phyloP scores from a whole-genome alignment of 2,797 vertebrate genomes.

The Falco concolor region DNA sequence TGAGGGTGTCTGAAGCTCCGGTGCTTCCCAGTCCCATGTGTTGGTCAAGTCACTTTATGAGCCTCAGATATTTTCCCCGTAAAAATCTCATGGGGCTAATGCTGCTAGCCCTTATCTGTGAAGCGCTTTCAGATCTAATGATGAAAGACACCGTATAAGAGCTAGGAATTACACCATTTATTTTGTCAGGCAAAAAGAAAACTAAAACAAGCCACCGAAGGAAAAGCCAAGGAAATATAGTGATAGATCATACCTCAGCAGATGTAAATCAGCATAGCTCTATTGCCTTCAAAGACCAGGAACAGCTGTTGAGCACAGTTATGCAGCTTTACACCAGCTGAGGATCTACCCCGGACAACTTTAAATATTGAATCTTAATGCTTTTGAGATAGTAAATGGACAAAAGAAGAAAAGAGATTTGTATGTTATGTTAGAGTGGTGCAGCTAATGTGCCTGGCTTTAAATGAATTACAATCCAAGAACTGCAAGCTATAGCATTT shows the following conservation, averaged over 20 bases:
- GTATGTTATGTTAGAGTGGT: conserved; percentile 39
- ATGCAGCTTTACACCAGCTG: conserved; percentile 19
- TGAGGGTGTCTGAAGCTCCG: not conserved
- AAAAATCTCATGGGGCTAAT: fast-evolving
- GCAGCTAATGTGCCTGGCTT: conserved; percentile 39
- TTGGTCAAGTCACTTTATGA: not conserved
- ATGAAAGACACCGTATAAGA: not conserved
- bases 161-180: not conserved
- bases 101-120: not conserved
- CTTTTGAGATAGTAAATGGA: conserved; percentile 47
- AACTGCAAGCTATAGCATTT: conserved; percentile 67
- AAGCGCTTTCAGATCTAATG: not conserved
- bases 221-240: not conserved
- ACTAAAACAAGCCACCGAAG: conserved; percentile 21
- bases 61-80: not conserved
- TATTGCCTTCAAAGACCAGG: conserved; percentile 35
- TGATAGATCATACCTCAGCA: conserved; percentile 15
- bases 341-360: not conserved
- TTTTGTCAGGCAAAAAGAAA: conserved; percentile 32
- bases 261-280: conserved; percentile 22
- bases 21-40: not conserved
- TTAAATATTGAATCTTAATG: conserved; percentile 43
- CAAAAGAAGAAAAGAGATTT: conserved; percentile 51
- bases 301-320: conserved; percentile 31
- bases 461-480: conserved; percentile 65